phyloP scores from a whole-genome alignment of 2,797 vertebrate genomes.

The Lateolabrax maculatus region DNA sequence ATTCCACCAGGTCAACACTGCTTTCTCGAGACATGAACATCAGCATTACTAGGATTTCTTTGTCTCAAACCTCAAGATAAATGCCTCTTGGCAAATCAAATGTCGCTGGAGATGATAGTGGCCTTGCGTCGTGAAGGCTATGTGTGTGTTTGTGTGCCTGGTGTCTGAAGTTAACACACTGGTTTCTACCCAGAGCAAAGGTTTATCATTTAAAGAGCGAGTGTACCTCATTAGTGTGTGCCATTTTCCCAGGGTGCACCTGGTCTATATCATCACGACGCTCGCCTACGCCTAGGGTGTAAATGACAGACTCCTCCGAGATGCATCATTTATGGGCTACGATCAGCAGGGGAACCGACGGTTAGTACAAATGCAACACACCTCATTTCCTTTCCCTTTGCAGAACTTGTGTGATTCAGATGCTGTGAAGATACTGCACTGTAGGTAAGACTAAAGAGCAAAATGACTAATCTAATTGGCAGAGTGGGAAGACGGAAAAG shows the following conservation, averaged over 20 bases:
- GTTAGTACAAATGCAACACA: neutral
- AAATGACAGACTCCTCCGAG: constrained; percentile 70
- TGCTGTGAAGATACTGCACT: neutral
- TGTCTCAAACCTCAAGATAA: constrained; percentile 34
- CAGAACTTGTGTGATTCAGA: constrained; percentile 21
- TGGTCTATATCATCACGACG: constrained; percentile 73
- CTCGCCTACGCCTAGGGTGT: constrained; percentile 66
- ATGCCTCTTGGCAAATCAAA: constrained; percentile 33
- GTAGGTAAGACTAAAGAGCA: constrained; percentile 15
- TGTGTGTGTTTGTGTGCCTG: constrained; percentile 21
- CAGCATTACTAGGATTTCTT: constrained; percentile 16
- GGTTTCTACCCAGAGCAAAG: constrained; percentile 61
- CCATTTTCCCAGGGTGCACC: constrained; percentile 75
- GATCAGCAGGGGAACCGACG: constrained; percentile 42
- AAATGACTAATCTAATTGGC: constrained; percentile 47
- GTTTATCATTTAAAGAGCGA: constrained; percentile 76
- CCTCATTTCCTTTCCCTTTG: constrained; percentile 46
- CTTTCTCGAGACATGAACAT: constrained; percentile 2
- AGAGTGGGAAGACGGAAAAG: constrained; percentile 37
- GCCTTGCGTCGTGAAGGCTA: constrained; percentile 8
- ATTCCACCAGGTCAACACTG: constrained; percentile 34
- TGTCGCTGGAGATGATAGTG: constrained; percentile 21
- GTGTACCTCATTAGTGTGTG: constrained; percentile 81
- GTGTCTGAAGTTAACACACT: constrained; percentile 65
- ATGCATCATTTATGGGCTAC: constrained; percentile 65